These are phyloP conservation scores for Austrofundulus limnaeus DNA, from an alignment of 2,113 vertebrate genomes.

Conservation along the genomic window DNA sequence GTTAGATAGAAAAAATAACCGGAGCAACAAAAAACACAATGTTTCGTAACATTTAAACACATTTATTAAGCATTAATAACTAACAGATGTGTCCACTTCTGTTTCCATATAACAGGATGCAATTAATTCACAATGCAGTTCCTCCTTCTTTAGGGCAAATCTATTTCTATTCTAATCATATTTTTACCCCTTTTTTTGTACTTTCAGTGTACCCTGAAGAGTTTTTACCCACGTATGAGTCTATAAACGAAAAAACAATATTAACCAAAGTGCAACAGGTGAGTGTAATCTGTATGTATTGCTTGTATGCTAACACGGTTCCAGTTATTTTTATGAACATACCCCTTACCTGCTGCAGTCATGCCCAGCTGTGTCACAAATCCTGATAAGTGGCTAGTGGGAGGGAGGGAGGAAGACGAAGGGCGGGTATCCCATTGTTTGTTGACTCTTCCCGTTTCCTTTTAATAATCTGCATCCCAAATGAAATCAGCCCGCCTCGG, in stretches of 20 bases:
- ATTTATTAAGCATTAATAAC: no score
- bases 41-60: no score
- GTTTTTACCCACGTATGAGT: constrained; percentile 70
- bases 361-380: constrained; percentile 1
- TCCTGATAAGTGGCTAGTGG: neutral
- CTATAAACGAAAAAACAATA: constrained; percentile 43
- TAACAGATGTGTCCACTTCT: no score
- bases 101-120: neutral
- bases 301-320: no score
- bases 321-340: neutral
- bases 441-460: constrained; percentile 49
- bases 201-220: constrained; percentile 70
- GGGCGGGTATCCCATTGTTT: constrained; percentile 40
- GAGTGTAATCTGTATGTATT: constrained; percentile 18
- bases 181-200: neutral
- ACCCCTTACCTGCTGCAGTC: neutral
- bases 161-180: neutral
- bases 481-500: constrained; percentile 12
- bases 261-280: constrained; percentile 59
- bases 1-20: no score
- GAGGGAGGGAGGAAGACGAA: constrained; percentile 12
- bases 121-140: neutral
- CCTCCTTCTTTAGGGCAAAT: neutral
- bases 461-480: neutral
- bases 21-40: no score